Conservation (phyloP, 2,888 invertebrate species). For the Nomada lathburiana region DNA sequence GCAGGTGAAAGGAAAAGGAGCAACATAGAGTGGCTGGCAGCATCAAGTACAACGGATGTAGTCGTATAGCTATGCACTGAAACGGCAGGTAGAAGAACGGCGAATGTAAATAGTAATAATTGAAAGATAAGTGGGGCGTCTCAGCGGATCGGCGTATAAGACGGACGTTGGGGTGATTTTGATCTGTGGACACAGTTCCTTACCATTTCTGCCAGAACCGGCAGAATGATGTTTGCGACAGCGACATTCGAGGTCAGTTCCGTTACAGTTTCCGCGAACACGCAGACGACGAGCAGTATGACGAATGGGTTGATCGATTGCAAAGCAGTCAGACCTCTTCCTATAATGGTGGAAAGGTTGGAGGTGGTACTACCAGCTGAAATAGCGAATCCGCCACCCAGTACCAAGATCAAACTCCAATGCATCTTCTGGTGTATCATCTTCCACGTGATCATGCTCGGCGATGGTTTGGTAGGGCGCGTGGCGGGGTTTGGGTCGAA, state of each 20-base stretch:
- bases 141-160: no score
- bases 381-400: constrained; percentile 96
- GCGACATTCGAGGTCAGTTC: constrained; percentile 97
- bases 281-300: constrained; percentile 91
- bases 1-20: constrained; percentile 97
- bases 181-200: constrained; percentile 63
- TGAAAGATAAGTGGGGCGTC: not conserved
- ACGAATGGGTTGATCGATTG: constrained; percentile 87
- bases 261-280: constrained; percentile 92
- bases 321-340: constrained; percentile 89
- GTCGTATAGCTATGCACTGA: constrained; percentile 89
- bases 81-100: constrained; percentile 45
- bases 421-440: constrained; percentile 93
- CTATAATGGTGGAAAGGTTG: constrained; percentile 91
- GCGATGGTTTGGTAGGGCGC: constrained; percentile 88
- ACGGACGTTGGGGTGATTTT: no score
- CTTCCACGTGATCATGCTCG: constrained; percentile 93
- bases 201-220: constrained; percentile 93
- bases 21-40: constrained; percentile 95
- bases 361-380: constrained; percentile 94
- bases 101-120: constrained; percentile 13
- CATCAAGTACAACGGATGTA: constrained; percentile 96
- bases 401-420: constrained; percentile 94
- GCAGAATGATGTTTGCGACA: constrained; percentile 94
- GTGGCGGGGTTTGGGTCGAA: constrained; percentile 86